phyloP scores from a whole-genome alignment of 2,888 invertebrate genomes.

The Brachypterus glaber region DNA sequence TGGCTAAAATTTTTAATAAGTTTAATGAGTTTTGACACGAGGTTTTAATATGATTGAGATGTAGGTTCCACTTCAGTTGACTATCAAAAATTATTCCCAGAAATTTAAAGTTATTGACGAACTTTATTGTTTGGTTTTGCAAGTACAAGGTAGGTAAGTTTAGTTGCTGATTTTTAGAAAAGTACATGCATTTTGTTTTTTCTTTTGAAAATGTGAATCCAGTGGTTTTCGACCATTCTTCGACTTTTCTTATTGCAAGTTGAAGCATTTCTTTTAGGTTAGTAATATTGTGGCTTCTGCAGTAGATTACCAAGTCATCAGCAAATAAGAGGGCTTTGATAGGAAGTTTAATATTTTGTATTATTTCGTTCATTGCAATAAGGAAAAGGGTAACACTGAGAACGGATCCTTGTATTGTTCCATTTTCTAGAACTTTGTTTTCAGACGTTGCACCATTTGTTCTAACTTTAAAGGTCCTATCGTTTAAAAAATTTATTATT shows the following conservation, averaged over 20 bases:
- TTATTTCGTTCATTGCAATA: background rate
- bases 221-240: background rate
- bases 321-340: background rate
- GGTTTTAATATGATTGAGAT: background rate
- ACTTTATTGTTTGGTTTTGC: too few relatives aligned
- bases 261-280: background rate
- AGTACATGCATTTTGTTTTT: background rate
- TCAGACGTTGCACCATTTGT: slow-evolving; percentile 1
- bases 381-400: background rate
- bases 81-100: background rate
- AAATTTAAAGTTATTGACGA: background rate
- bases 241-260: background rate
- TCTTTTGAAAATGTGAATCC: background rate
- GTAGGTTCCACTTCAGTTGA: background rate
- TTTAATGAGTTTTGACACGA: background rate
- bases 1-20: background rate
- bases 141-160: too few relatives aligned
- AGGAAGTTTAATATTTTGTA: background rate
- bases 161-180: too few relatives aligned
- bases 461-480: slow-evolving; percentile 5
- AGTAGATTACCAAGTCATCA: background rate
- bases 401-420: background rate
- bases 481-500: background rate
- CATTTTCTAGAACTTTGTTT: too few relatives aligned
- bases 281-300: background rate